Evolutionary conservation across 2,113 vertebrate genomes (phyloP).

Genomic region (Ammospiza nelsoni): DNA sequence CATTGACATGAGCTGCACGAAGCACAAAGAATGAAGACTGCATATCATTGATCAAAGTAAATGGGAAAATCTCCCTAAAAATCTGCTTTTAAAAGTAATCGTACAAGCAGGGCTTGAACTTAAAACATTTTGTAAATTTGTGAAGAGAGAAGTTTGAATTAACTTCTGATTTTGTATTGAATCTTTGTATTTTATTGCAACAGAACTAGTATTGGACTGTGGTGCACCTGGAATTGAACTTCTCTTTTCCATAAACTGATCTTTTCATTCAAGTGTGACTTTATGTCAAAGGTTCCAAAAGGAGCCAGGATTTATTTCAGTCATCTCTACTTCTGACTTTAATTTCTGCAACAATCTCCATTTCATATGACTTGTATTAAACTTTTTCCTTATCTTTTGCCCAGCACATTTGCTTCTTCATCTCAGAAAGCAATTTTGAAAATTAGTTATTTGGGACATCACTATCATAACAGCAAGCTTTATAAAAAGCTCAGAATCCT

Average conservation of each 20-base stretch:
- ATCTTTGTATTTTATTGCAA: background rate
- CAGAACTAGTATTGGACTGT: background rate
- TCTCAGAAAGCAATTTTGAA: slow-evolving; percentile 2
- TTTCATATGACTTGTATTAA: background rate
- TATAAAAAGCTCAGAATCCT: slow-evolving; percentile 1
- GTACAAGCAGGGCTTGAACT: background rate
- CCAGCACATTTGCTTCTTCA: background rate
- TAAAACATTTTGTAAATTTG: background rate
- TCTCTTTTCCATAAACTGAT: background rate
- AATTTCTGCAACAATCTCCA: background rate
- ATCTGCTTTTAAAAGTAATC: background rate
- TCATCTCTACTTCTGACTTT: background rate
- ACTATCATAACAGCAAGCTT: background rate
- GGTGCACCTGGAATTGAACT: background rate
- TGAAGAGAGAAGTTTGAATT: background rate
- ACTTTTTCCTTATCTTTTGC: background rate
- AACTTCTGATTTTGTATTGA: background rate
- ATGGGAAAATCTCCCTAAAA: background rate
- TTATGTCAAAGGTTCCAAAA: background rate
- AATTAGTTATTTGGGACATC: background rate
- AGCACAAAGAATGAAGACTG: background rate
- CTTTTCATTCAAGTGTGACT: background rate
- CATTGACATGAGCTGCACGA: background rate
- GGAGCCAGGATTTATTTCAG: background rate
- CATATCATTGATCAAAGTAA: background rate